Evolutionary conservation across 2,113 vertebrate genomes (phyloP).

Genomic region (Sebastes fasciatus): DNA sequence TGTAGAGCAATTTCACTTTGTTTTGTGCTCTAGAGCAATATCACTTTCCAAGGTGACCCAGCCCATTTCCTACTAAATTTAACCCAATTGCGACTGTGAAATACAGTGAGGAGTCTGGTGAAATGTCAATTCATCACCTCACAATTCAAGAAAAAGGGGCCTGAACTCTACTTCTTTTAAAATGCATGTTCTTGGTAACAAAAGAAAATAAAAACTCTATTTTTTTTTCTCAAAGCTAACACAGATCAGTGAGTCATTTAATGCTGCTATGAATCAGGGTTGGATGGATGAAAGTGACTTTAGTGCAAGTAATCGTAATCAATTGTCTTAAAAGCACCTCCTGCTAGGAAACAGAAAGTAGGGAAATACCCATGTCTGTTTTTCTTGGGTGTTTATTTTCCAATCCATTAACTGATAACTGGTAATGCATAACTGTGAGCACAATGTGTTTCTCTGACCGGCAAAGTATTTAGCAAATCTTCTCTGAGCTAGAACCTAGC

Average conservation of each 20-base stretch:
- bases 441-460: background rate
- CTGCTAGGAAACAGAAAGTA: background rate
- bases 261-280: conserved; percentile 17
- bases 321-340: background rate
- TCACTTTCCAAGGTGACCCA: background rate
- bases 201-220: background rate
- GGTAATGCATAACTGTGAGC: background rate
- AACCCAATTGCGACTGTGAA: background rate
- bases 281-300: conserved; percentile 22
- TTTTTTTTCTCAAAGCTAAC: background rate
- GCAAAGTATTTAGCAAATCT: background rate
- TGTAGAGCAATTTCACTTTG: background rate
- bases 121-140: background rate
- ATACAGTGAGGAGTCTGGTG: background rate
- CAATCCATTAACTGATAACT: conserved; percentile 1
- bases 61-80: background rate
- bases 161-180: background rate
- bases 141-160: background rate
- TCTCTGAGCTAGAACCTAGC: background rate
- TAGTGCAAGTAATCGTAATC: conserved; percentile 19
- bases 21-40: background rate
- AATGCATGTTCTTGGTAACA: background rate
- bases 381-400: background rate
- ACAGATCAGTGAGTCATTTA: conserved; percentile 25
- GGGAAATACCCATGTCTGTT: background rate